Percentiles rank a stretch among this genome's conserved stretches.
Conservation (phyloP, 1,140 invertebrate species). For the Caerostris darwini region DNA sequence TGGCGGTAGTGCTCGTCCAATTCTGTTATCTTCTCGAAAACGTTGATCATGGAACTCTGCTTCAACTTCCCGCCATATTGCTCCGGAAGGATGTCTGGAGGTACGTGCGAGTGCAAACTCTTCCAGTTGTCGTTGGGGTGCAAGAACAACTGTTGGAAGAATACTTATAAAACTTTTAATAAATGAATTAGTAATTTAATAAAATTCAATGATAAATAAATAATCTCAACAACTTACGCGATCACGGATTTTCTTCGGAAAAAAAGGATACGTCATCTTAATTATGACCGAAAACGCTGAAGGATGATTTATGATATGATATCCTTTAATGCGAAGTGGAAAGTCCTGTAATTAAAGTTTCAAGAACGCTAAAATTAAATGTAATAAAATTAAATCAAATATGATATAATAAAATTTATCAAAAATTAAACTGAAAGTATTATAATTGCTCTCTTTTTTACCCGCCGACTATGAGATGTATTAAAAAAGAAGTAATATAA, state of each 20-base stretch:
- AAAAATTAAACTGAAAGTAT: no score
- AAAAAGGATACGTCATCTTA: neutral
- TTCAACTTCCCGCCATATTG: conserved; percentile 91
- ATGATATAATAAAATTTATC: no score
- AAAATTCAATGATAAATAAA: no score
- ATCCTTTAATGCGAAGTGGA: neutral
- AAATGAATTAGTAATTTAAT: no score
- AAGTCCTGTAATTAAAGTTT: neutral
- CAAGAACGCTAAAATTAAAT: no score
- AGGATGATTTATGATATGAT: neutral
- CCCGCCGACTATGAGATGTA: no score
- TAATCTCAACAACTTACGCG: neutral
- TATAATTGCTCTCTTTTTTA: no score
- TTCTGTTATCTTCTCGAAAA: neutral
- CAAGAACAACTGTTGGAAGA: conserved; percentile 85
- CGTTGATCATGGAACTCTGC: neutral
- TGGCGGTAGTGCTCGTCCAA: neutral
- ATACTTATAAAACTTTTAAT: no score
- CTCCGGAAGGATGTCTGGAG: conserved; percentile 90
- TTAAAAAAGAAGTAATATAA: no score
- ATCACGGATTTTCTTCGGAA: neutral
- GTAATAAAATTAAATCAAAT: no score
- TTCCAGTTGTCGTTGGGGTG: conserved; percentile 92
- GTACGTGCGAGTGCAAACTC: conserved; percentile 89
- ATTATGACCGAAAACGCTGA: neutral